Percentiles rank a stretch among this genome's conserved stretches.
Evolutionary conservation across 1,140 invertebrate genomes (phyloP).

Genomic region (Calephelis nemesis): DNA sequence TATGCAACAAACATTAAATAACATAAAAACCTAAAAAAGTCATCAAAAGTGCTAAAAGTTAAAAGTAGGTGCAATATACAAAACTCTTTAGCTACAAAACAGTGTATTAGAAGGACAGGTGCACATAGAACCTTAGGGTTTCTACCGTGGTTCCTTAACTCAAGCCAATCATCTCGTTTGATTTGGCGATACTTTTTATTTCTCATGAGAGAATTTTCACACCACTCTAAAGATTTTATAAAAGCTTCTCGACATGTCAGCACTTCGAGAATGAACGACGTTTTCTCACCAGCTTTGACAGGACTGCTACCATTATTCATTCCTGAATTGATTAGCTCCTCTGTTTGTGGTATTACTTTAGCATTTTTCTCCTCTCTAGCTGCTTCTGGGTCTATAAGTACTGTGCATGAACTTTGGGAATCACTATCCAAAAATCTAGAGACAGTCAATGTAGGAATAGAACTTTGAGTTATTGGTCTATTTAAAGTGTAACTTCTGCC

Average conservation of each 20-base stretch:
- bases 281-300: constrained; percentile 66
- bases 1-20: too few relatives aligned
- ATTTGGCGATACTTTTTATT: constrained; percentile 59
- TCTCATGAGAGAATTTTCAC: constrained; percentile 67
- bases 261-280: constrained; percentile 62
- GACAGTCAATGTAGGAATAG: constrained; percentile 33
- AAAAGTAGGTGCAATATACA: neutral
- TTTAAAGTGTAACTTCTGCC: constrained; percentile 57
- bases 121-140: constrained; percentile 34
- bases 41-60: neutral
- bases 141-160: constrained; percentile 57
- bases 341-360: neutral
- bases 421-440: constrained; percentile 47
- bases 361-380: neutral
- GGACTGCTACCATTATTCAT: constrained; percentile 38
- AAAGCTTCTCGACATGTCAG: constrained; percentile 59
- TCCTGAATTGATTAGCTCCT: constrained; percentile 17
- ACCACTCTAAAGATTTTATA: constrained; percentile 68
- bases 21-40: neutral
- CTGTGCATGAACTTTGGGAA: constrained; percentile 49
- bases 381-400: constrained; percentile 35
- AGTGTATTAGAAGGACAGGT: constrained; percentile 24
- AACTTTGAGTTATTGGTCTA: constrained; percentile 22
- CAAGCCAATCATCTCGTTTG: constrained; percentile 64
- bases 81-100: neutral